These are phyloP conservation scores for Sebastes iracundus DNA, from an alignment of 2,797 vertebrate species.

Conservation along the genomic window DNA sequence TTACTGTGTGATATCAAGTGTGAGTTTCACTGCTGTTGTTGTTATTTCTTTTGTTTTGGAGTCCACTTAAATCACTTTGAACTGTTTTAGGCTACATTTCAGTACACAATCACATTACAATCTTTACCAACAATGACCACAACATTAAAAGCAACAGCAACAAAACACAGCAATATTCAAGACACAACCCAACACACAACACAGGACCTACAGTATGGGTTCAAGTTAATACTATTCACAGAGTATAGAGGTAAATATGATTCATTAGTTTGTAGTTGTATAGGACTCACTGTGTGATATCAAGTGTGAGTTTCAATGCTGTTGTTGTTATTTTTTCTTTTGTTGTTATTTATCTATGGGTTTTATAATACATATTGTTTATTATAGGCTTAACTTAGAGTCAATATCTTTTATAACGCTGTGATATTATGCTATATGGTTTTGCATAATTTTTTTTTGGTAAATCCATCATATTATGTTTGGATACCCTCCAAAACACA, in stretches of 20 bases:
- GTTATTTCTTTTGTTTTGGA: background rate
- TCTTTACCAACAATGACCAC: no score
- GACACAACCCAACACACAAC: no score
- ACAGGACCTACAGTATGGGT: no score
- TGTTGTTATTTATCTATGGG: background rate
- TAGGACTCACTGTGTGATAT: background rate
- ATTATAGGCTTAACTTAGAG: fast-evolving
- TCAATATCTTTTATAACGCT: background rate
- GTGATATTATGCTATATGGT: background rate
- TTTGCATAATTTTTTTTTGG: background rate
- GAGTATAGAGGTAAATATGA: no score
- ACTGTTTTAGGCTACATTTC: no score
- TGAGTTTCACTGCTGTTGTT: background rate
- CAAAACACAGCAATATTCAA: no score
- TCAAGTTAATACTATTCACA: no score
- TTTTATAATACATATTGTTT: background rate
- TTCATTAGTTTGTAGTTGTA: no score
- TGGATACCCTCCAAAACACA: background rate
- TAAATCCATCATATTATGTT: background rate
- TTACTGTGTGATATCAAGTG: background rate
- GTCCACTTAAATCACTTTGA: no score
- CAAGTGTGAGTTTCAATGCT: background rate
- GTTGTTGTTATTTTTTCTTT: background rate
- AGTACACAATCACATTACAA: no score
- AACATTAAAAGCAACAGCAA: no score